Percentiles rank a stretch among this genome's conserved stretches.
Evolutionary conservation across 2,113 vertebrate species (phyloP).

Genomic region (Triplophysa tibetana): DNA sequence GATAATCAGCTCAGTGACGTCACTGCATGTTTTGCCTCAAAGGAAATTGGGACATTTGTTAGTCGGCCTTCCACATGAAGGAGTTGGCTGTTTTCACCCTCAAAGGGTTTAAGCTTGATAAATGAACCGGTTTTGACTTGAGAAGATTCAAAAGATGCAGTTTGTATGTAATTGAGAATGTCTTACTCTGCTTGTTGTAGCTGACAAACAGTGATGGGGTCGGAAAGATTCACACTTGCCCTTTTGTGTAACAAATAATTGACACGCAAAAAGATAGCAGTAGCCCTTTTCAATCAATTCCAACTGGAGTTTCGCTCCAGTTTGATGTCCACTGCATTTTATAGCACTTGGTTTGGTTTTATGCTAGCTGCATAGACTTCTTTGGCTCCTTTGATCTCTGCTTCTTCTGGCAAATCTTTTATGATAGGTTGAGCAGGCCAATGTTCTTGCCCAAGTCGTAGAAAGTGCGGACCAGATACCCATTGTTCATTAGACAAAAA

Average conservation of each 20-base stretch:
- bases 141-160: background rate
- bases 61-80: too few species aligned
- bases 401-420: background rate
- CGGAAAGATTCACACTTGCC: background rate
- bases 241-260: background rate
- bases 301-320: background rate
- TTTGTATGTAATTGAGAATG: constrained; percentile 2
- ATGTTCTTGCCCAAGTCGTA: background rate
- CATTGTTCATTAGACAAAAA: background rate
- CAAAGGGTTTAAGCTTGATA: too few species aligned
- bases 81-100: too few species aligned
- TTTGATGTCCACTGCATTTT: background rate
- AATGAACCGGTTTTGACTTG: background rate
- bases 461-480: background rate
- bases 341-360: background rate
- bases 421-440: background rate
- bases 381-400: background rate
- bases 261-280: background rate
- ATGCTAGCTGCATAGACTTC: constrained; percentile 5
- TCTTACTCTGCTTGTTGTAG: background rate
- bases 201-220: background rate
- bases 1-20: constrained; percentile 5
- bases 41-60: too few species aligned
- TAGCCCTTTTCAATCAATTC: background rate
- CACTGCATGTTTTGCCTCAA: too few species aligned